These are phyloP conservation scores for Mesembrinibis cayennensis DNA, from an alignment of 2,113 vertebrate genomes.

Conservation along the genomic window DNA sequence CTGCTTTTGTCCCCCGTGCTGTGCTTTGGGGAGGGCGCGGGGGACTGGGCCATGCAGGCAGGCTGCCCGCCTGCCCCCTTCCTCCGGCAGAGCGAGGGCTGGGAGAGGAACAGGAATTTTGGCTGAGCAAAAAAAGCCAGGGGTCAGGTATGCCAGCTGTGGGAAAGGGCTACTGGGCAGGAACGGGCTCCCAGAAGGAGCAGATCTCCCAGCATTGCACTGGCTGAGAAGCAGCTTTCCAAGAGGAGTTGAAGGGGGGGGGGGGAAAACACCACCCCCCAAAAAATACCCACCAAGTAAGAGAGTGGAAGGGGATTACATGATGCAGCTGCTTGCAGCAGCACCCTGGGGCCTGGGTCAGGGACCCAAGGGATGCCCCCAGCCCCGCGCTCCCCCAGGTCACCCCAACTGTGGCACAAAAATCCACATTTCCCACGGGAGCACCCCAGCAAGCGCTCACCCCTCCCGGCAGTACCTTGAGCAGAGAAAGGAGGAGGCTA, in stretches of 20 bases:
- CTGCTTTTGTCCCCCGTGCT: accelerated
- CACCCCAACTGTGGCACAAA: accelerated
- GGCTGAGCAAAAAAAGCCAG: background rate
- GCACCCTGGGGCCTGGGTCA: background rate
- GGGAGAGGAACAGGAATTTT: background rate
- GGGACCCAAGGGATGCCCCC: background rate
- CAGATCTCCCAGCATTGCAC: background rate
- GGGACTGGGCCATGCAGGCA: background rate
- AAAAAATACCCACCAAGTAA: background rate
- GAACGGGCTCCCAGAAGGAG: background rate
- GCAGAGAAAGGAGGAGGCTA: background rate
- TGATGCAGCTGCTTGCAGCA: background rate
- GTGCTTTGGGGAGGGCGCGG: background rate
- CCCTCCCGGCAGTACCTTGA: background rate
- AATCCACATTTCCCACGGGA: accelerated
- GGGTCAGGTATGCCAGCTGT: background rate
- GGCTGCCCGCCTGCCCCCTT: background rate
- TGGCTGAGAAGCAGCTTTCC: background rate
- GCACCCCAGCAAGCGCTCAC: background rate
- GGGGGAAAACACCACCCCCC: accelerated
- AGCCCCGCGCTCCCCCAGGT: background rate
- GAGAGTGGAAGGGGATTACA: background rate
- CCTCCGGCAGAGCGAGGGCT: background rate
- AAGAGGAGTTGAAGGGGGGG: background rate
- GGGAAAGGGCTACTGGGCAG: background rate